These are phyloP conservation scores for Centrocercus urophasianus DNA, from an alignment of 2,113 vertebrate species.

Conservation along the genomic window DNA sequence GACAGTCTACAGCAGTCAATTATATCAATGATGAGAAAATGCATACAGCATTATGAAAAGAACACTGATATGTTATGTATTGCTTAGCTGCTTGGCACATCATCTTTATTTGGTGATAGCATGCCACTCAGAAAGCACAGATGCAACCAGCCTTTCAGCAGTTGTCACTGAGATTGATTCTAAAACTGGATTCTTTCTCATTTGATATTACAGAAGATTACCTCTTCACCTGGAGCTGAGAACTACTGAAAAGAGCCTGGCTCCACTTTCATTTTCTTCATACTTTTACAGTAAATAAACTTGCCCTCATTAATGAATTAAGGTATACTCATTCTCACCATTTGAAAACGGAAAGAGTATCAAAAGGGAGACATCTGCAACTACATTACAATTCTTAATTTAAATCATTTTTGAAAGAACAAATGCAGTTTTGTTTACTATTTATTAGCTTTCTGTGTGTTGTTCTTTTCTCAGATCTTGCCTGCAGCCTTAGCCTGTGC, in stretches of 20 bases:
- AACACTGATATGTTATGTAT: neutral
- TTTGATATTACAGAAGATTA: neutral
- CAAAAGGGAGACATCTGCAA: neutral
- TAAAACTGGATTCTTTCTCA: neutral
- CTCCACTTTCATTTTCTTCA: too few species aligned
- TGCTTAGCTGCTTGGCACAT: fast-evolving
- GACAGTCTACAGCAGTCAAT: neutral
- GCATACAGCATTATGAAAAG: neutral
- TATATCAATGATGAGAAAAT: neutral
- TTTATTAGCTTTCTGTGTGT: neutral
- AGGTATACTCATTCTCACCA: neutral
- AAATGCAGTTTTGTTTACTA: neutral
- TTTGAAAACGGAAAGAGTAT: neutral
- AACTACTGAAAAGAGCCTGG: too few species aligned
- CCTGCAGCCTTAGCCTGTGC: neutral
- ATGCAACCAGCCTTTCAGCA: neutral
- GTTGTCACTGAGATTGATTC: neutral
- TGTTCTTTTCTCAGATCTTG: neutral
- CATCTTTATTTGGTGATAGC: neutral
- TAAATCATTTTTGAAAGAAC: neutral
- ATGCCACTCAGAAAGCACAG: neutral
- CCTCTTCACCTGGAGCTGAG: too few species aligned
- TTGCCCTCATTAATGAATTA: too few species aligned
- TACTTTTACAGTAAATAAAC: too few species aligned
- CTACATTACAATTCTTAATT: neutral